Percentiles rank a stretch among this genome's conserved stretches.
Evolutionary conservation across 2,113 vertebrate species (phyloP).

Genomic region (Thamnophis sirtalis): DNA sequence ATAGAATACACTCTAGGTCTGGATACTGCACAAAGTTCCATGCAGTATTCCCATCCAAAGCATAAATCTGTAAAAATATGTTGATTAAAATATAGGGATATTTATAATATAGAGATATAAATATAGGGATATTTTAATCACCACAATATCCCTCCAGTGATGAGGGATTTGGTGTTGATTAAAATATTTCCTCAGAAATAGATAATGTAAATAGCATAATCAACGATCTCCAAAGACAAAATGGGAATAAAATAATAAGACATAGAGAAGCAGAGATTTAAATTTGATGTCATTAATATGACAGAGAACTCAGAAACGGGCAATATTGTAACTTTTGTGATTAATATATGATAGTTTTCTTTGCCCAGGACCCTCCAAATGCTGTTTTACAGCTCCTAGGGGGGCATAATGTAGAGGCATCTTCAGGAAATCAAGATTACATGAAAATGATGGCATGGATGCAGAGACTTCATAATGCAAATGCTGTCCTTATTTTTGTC

Average conservation of each 20-base stretch:
- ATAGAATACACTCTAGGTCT: background rate
- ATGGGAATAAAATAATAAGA: background rate
- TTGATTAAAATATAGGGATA: background rate
- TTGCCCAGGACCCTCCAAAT: background rate
- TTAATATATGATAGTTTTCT: background rate
- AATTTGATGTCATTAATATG: background rate
- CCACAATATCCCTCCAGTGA: background rate
- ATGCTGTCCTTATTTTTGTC: background rate
- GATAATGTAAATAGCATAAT: background rate
- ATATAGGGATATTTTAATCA: background rate
- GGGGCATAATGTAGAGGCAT: background rate
- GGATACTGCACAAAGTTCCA: background rate
- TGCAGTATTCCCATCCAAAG: background rate
- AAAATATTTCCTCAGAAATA: background rate
- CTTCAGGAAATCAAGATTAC: background rate
- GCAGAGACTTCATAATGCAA: background rate
- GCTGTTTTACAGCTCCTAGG: background rate
- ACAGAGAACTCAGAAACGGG: background rate
- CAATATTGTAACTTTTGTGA: background rate
- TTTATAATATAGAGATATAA: background rate
- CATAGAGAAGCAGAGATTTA: background rate
- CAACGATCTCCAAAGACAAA: background rate
- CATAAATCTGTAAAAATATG: background rate
- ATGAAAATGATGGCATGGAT: background rate
- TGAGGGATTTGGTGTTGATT: background rate